Evolutionary conservation across 2,113 vertebrate species (phyloP).

Genomic region (Mormyrus iriodes): DNA sequence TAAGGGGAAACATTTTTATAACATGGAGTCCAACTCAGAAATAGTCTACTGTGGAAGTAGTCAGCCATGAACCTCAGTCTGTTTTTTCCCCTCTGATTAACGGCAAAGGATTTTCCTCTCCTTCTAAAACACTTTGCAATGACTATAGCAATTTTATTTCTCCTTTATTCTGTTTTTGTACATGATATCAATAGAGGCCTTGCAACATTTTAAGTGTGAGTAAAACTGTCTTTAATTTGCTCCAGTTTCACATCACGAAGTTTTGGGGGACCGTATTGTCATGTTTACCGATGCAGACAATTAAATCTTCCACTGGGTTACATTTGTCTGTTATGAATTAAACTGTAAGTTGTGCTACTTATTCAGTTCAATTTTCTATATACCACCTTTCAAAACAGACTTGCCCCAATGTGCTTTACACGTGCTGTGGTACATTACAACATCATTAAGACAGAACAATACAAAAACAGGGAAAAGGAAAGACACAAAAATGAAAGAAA

Average conservation of each 20-base stretch:
- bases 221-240: slow-evolving; percentile 61
- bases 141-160: slow-evolving; percentile 32
- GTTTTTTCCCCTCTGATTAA: background rate
- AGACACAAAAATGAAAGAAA: background rate
- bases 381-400: background rate
- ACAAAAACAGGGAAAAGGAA: background rate
- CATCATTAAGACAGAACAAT: background rate
- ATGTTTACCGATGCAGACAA: slow-evolving; percentile 71
- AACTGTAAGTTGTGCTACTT: background rate
- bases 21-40: background rate
- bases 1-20: background rate
- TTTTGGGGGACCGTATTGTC: slow-evolving; percentile 64
- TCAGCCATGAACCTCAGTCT: background rate
- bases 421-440: background rate
- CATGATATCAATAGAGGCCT: slow-evolving; percentile 55
- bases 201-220: slow-evolving; percentile 64
- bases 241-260: slow-evolving; percentile 63
- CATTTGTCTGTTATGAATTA: slow-evolving; percentile 49
- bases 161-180: slow-evolving; percentile 58
- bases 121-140: slow-evolving; percentile 11
- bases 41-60: background rate
- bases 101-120: background rate
- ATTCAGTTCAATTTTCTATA: background rate
- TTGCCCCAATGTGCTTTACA: background rate
- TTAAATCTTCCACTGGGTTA: slow-evolving; percentile 80